Percentiles rank a stretch among this genome's conserved stretches.
Conservation (phyloP, 2,113 vertebrate genomes). For the human (Homo sapiens) region DNA sequence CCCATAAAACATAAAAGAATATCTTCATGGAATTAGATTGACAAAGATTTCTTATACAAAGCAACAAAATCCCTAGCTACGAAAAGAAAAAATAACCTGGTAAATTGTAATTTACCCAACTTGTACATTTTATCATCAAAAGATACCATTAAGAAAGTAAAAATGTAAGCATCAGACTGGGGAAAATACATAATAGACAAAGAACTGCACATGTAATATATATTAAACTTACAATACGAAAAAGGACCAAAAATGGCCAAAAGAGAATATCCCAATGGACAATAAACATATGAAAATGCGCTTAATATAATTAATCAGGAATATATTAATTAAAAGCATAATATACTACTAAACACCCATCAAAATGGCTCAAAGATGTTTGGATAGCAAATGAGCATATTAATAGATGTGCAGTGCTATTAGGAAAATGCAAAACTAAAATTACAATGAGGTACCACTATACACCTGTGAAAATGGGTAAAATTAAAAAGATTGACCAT, state of each 20-base stretch:
- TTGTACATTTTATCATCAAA: not conserved
- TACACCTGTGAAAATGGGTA: not conserved
- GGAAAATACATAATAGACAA: not conserved
- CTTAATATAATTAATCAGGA: not conserved
- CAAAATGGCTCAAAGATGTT: not conserved
- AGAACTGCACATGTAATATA: not conserved
- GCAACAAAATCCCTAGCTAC: not conserved
- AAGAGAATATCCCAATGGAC: not conserved
- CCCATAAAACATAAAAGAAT: not conserved
- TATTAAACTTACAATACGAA: not conserved
- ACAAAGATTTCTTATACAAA: not conserved
- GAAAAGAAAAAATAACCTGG: not conserved
- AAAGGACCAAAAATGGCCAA: not conserved
- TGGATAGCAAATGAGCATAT: not conserved
- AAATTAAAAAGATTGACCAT: not conserved
- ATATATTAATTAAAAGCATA: not conserved
- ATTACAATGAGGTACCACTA: not conserved
- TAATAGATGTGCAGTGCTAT: not conserved
- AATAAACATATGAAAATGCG: not conserved
- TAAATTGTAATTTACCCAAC: not conserved
- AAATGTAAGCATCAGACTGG: not conserved
- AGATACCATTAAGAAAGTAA: not conserved
- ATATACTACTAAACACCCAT: not conserved
- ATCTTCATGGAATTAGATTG: not conserved
- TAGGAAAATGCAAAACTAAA: not conserved